Evolutionary conservation across 2,888 invertebrate species (phyloP).

Genomic region (Sarcophaga carnaria): DNA sequence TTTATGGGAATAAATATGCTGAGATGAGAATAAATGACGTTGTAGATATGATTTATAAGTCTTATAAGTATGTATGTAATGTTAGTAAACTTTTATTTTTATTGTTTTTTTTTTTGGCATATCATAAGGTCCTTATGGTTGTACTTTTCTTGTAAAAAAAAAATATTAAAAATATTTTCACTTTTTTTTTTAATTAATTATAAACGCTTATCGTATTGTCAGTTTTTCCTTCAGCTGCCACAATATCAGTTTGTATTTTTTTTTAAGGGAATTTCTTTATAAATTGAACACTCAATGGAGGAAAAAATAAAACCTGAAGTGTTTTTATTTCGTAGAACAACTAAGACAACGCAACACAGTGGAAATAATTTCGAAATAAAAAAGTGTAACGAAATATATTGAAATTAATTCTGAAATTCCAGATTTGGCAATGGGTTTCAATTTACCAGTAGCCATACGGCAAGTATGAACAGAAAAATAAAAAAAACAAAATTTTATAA

Average conservation of each 20-base stretch:
- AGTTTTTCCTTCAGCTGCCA: constrained; percentile 12
- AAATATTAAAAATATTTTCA: constrained; percentile 35
- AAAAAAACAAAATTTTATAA: constrained; percentile 39
- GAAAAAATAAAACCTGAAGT: constrained; percentile 10
- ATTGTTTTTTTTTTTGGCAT: no score
- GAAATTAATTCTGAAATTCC: constrained; percentile 74
- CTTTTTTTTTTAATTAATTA: constrained; percentile 54
- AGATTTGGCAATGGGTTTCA: constrained; percentile 76
- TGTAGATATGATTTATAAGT: no score
- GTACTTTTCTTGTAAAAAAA: not conserved
- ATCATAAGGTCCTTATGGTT: no score
- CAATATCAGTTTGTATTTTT: not conserved
- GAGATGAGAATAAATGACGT: no score
- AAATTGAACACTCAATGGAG: not conserved
- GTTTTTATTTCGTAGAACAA: constrained; percentile 21
- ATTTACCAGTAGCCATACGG: constrained; percentile 49
- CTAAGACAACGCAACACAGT: not conserved
- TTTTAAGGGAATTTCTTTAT: constrained; percentile 37
- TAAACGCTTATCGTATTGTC: constrained; percentile 55
- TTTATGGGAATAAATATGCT: no score
- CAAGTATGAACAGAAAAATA: not conserved
- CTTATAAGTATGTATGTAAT: no score
- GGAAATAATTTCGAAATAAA: constrained; percentile 17
- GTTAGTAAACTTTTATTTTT: no score
- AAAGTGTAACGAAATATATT: constrained; percentile 72